Evolutionary conservation across 2,888 invertebrate species (phyloP), one percentile per base, ranked within the genome.

Genomic region (Limnephilus rhombicus): DNA sequence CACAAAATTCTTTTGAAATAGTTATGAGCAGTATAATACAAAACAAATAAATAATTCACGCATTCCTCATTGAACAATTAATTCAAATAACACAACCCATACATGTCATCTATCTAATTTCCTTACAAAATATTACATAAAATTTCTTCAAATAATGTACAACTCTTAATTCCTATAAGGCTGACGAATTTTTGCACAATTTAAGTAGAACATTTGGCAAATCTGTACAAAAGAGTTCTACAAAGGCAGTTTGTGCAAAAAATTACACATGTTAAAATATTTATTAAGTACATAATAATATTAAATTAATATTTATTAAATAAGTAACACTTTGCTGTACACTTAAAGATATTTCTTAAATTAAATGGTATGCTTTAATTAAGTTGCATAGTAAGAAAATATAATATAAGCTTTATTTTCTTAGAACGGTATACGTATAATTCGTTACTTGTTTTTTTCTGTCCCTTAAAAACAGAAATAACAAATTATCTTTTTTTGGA

Each of bases 141-240:
- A 81, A 85, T 85, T 83, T 86, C 45, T 41, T 37, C 29, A 37
- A 86, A 45, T 86, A 86, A 86, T 86, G 49, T 86, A 86, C 86
- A 86, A 86, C n/a, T 86, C 86, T 49, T 41, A 29, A 11, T 4
- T 85, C 3, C 45, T 41, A 85, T n/a, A 86, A 86, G 86, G 41
- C 86, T 86, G 86, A 86, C 37, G 85, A 37, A 4, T 49, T 91
- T 89, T 89, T 90, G 92, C 88, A 86, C 87, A 90, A 29, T 45
- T 31, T 80, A 80, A 90, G 91, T 90, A 92, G 93, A 93, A 92
- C 92, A 92, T 93, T 93, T 93, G 93, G 93, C 93, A 92, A 93
- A 68, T 82, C 91, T 91, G 90, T 92, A 92, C 92, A 91, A 83
- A 80, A 85, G 85, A 91, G 92, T 92, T 92, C 93, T 85, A 91